A percentile compares a stretch with the other conserved stretches of the same genome.
Evolutionary conservation across 2,888 invertebrate genomes (phyloP).

Genomic region (Sylvicola cinctus): DNA sequence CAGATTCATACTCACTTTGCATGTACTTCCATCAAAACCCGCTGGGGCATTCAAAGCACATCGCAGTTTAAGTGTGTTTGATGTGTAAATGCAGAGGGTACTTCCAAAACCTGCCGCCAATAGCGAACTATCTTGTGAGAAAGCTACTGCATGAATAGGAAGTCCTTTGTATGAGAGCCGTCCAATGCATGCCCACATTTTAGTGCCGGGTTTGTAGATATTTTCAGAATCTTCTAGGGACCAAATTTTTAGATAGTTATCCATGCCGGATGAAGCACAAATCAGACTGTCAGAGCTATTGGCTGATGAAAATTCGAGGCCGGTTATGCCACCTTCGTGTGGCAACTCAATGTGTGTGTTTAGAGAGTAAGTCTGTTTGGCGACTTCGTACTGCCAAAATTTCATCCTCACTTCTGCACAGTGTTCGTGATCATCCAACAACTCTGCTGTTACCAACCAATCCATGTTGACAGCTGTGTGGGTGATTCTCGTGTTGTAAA

Average conservation of each 20-base stretch:
- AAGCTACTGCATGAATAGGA: constrained; percentile 34
- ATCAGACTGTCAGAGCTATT: constrained; percentile 28
- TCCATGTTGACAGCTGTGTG: constrained; percentile 41
- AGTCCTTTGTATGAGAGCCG: constrained; percentile 39
- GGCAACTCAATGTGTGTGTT: constrained; percentile 56
- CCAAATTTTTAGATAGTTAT: constrained; percentile 54
- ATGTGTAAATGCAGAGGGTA: constrained; percentile 46
- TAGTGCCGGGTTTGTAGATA: constrained; percentile 23
- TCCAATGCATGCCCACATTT: constrained; percentile 42
- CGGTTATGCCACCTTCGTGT: constrained; percentile 37
- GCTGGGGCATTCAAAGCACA: constrained; percentile 27
- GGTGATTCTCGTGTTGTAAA: constrained; percentile 43
- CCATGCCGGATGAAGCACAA: constrained; percentile 43
- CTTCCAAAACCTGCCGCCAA: constrained; percentile 46
- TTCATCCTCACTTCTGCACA: constrained; percentile 45
- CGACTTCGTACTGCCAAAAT: constrained; percentile 45
- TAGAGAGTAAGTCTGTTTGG: constrained; percentile 39
- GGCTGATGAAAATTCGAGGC: constrained; percentile 34
- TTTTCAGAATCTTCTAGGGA: constrained; percentile 32
- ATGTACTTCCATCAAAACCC: constrained; percentile 17
- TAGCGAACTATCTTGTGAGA: constrained; percentile 57
- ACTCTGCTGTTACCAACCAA: constrained; percentile 57
- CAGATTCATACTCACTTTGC: constrained; percentile 15
- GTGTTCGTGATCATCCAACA: constrained; percentile 34
- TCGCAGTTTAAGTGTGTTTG: constrained; percentile 34